Evolutionary conservation across 2,888 invertebrate species (phyloP).

Genomic region (Pyralis farinalis): DNA sequence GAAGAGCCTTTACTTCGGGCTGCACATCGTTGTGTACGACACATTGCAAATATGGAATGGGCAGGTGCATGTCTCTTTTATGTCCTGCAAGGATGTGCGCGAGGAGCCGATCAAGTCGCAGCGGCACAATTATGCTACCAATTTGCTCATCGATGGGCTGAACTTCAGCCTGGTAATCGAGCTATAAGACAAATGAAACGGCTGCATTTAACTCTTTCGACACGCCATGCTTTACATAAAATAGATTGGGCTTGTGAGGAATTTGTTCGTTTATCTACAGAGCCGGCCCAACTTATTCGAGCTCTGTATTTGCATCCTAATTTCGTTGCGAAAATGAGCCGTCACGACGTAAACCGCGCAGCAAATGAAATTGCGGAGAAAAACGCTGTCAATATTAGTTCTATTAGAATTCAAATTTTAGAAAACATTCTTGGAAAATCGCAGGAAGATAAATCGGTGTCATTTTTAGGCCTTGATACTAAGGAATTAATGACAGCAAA

Average conservation of each 20-base stretch:
- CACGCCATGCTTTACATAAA: conserved; percentile 69
- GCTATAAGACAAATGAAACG: conserved; percentile 75
- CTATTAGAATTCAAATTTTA: conserved; percentile 69
- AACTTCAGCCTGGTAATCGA: conserved; percentile 68
- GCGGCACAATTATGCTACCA: conserved; percentile 74
- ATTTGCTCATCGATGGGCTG: conserved; percentile 74
- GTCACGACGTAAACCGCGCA: conserved; percentile 65
- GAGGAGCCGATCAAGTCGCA: conserved; percentile 75
- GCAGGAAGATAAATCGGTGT: conserved; percentile 39
- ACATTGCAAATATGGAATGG: conserved; percentile 78
- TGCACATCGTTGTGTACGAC: conserved; percentile 69
- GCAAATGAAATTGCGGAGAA: conserved; percentile 76
- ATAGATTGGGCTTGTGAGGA: conserved; percentile 73
- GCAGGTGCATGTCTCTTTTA: conserved; percentile 76
- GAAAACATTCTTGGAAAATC: conserved; percentile 65
- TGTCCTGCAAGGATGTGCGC: conserved; percentile 71
- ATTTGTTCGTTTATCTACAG: conserved; percentile 60
- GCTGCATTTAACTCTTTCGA: conserved; percentile 65
- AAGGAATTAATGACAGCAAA: conserved; percentile 68
- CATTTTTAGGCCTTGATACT: conserved; percentile 42
- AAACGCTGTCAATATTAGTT: conserved; percentile 69
- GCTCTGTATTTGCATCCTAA: conserved; percentile 66
- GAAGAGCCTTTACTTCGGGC: conserved; percentile 69
- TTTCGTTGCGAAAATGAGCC: conserved; percentile 61
- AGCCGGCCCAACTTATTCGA: conserved; percentile 70